Conservation (phyloP, 2,797 vertebrate species). For the Aplochiton taeniatus region DNA sequence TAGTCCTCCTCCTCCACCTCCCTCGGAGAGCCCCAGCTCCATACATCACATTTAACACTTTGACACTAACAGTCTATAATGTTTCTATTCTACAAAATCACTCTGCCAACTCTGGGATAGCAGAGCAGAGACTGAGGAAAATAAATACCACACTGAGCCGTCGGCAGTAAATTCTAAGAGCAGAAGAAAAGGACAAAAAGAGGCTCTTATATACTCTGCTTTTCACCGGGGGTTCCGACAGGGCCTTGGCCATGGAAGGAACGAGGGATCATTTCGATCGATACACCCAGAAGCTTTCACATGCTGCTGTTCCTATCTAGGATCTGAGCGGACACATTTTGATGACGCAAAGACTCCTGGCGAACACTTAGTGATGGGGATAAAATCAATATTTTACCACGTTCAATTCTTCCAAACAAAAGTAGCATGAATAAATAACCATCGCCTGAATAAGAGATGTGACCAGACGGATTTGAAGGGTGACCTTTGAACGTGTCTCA, state of each 20-base stretch:
- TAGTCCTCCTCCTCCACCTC: conserved; percentile 66
- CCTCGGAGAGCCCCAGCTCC: conserved; percentile 80
- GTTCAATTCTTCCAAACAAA: conserved; percentile 78
- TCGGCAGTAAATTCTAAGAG: conserved; percentile 79
- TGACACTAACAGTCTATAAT: conserved; percentile 99
- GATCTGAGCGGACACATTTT: conserved; percentile 42
- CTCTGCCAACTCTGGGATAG: conserved; percentile 96
- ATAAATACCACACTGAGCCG: conserved; percentile 91
- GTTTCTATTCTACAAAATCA: conserved; percentile 99
- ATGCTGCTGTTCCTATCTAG: conserved; percentile 53
- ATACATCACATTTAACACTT: conserved; percentile 99
- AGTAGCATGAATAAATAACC: conserved; percentile 77
- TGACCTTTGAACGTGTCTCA: conserved; percentile 70
- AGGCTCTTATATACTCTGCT: conserved; percentile 52
- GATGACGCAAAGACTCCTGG: conserved; percentile 43
- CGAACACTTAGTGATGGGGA: conserved; percentile 53
- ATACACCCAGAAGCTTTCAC: conserved; percentile 48
- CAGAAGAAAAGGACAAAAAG: conserved; percentile 63
- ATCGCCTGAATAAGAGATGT: conserved; percentile 70
- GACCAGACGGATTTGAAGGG: conserved; percentile 67
- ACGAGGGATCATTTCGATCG: conserved; percentile 62
- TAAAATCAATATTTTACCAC: conserved; percentile 68
- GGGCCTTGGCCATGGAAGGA: conserved; percentile 47
- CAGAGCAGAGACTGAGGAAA: conserved; percentile 94
- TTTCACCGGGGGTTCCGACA: conserved; percentile 45